A percentile compares a stretch with the other conserved stretches of the same genome.
phyloP scores from a whole-genome alignment of 2,888 invertebrate species.

The Nezara viridula region DNA sequence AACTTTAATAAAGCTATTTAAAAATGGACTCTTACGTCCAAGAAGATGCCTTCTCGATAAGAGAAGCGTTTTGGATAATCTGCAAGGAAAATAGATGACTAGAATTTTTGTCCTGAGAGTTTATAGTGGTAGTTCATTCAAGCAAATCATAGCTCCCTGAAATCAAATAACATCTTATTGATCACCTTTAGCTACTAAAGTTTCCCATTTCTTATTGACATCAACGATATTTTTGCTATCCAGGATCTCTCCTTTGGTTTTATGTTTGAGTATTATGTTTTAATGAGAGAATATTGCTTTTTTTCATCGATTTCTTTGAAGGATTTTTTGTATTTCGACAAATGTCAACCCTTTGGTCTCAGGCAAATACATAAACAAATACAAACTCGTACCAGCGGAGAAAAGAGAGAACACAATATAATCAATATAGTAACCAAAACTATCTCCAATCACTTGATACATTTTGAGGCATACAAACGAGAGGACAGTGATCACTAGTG shows the following conservation, averaged over 20 bases:
- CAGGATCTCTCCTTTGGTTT: neutral
- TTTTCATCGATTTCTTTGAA: slow-evolving; percentile 67
- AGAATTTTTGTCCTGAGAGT: no score
- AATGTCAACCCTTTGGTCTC: slow-evolving; percentile 81
- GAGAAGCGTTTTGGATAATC: no score
- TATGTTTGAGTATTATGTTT: neutral
- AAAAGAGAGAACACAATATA: slow-evolving; percentile 62
- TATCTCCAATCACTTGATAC: slow-evolving; percentile 68
- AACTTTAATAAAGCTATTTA: no score
- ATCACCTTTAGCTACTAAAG: no score
- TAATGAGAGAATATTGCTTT: neutral
- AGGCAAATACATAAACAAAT: slow-evolving; percentile 68
- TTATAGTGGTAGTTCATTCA: no score
- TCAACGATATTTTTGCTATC: neutral
- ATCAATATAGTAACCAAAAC: slow-evolving; percentile 63
- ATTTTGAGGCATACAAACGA: slow-evolving; percentile 75
- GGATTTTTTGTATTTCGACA: slow-evolving; percentile 77
- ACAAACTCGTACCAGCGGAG: slow-evolving; percentile 56
- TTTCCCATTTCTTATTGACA: neutral
- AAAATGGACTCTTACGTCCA: no score
- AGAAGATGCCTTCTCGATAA: no score
- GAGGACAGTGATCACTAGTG: slow-evolving; percentile 73
- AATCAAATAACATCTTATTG: neutral
- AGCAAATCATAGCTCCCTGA: no score
- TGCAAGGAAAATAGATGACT: no score